A percentile compares a stretch with the other conserved stretches of the same genome.
Evolutionary conservation across 2,888 invertebrate genomes (phyloP).

Genomic region (Epirrhoe alternata): DNA sequence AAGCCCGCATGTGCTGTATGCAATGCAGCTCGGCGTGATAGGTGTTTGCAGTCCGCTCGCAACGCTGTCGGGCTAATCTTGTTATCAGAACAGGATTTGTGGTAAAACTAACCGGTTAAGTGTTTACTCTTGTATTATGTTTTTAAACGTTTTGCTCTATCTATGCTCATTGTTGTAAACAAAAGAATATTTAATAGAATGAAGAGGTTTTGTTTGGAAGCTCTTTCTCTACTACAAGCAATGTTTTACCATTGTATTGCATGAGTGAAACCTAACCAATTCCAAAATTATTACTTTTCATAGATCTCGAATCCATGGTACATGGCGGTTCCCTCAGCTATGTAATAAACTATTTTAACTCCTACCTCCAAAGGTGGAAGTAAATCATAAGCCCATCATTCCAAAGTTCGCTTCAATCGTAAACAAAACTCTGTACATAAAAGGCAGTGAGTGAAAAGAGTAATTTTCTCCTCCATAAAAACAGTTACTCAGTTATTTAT

Average conservation of each 20-base stretch:
- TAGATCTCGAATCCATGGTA: neutral
- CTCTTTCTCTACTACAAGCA: no score
- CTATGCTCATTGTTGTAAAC: no score
- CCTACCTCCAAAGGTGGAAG: neutral
- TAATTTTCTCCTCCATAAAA: constrained; percentile 82
- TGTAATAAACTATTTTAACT: constrained; percentile 8
- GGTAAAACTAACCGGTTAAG: neutral
- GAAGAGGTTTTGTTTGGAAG: no score
- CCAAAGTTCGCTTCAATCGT: constrained; percentile 50
- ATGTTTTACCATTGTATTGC: no score
- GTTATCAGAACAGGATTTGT: constrained; percentile 4
- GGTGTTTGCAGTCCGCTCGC: neutral
- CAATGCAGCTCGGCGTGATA: neutral
- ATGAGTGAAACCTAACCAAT: neutral
- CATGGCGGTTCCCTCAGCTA: neutral
- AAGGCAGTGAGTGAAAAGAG: constrained; percentile 77
- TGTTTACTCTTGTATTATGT: neutral
- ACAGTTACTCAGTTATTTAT: constrained; percentile 83
- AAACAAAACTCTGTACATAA: constrained; percentile 73
- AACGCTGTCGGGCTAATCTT: neutral
- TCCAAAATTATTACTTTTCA: neutral
- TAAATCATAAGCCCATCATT: constrained; percentile 24
- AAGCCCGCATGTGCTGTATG: neutral
- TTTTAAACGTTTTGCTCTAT: neutral
- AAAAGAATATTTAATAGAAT: no score